Base-by-base conservation (phyloP, 2,888 invertebrate species). In the Scrobipalpa costella region DNA sequence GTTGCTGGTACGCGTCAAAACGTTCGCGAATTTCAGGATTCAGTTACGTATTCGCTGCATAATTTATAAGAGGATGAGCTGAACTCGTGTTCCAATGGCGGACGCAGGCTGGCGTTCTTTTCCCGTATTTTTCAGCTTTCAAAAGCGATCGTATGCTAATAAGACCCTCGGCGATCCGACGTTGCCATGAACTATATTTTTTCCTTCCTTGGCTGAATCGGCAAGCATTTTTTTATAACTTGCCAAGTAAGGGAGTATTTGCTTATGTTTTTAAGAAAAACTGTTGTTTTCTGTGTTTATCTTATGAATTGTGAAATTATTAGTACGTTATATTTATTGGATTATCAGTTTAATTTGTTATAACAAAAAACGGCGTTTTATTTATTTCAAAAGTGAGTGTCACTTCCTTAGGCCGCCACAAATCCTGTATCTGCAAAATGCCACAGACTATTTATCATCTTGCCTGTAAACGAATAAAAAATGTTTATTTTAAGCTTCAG, bases 91-190 rank as follows among this genome's bases (percentile, higher is more conserved):
- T 82, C 84, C 79, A 81, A 81, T 79, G 76, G 77, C 72, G 68
- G 50, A 19, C 50, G 21, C 11, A 21, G 73, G 67, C 70, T 72
- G 71, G 69, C 71, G 73, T 71, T 77, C 78, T 78, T 79, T 81
- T 77, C 73, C 73, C 74, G 72, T 77, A 81, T 81, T 85, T 83
- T 83, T 79, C 79, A 78, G 76, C 78, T 81, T 84, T 81, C 74
- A 79, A 72, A 80, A 76, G 73, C 76, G 76, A 85, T 84, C 77
- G 77, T 81, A 86, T 84, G 84, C 80, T 85, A 85, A 86, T 85
- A 85, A 81, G 83, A 75, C 75, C 71, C 77, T 76, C 73, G 67
- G 70, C 72, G 76, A 76, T 71, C 67, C 68, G 67, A 67, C 71
- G 73, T 72, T 73, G 78, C 75, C 72, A 71, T 72, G 64, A 72